These are phyloP conservation scores for Trichogramma evanescens DNA, from an alignment of 2,888 invertebrate genomes.

Conservation along the genomic window DNA sequence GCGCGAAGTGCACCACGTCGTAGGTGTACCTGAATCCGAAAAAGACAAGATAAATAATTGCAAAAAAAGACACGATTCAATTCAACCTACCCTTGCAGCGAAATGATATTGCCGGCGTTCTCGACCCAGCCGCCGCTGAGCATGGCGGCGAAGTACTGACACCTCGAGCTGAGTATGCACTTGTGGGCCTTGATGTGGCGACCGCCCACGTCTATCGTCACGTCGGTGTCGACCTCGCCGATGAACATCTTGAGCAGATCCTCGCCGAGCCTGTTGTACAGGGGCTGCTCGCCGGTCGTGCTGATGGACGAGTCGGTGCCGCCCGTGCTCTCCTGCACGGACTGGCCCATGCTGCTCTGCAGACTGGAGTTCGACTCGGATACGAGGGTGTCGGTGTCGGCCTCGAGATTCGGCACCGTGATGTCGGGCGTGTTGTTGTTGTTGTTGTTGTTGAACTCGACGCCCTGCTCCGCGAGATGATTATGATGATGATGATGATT, in stretches of 20 bases:
- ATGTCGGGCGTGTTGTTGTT: too few relatives aligned
- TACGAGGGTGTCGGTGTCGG: conserved; percentile 40
- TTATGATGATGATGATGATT: too few relatives aligned
- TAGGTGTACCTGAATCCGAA: conserved; percentile 62
- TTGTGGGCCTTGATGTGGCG: conserved; percentile 81
- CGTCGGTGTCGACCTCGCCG: conserved; percentile 84
- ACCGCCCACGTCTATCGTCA: conserved; percentile 76
- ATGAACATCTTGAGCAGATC: conserved; percentile 85
- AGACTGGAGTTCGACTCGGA: conserved; percentile 51
- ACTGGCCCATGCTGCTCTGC: conserved; percentile 51
- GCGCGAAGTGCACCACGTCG: conserved; percentile 79
- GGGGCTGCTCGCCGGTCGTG: too few relatives aligned
- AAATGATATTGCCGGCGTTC: conserved; percentile 71
- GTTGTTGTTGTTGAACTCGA: too few relatives aligned
- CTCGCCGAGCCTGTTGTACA: conserved; percentile 62
- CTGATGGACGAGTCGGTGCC: too few relatives aligned
- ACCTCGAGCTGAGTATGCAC: conserved; percentile 84
- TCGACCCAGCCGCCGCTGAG: conserved; percentile 81
- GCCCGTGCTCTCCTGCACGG: conserved; percentile 35
- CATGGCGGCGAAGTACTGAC: conserved; percentile 88
- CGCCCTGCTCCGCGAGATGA: too few relatives aligned
- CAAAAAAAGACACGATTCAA: background rate
- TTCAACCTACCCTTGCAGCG: conserved; percentile 65
- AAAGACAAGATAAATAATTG: background rate
- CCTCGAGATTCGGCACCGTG: conserved; percentile 21